Conservation (phyloP, 2,888 invertebrate genomes). For the Meta bourneti region DNA sequence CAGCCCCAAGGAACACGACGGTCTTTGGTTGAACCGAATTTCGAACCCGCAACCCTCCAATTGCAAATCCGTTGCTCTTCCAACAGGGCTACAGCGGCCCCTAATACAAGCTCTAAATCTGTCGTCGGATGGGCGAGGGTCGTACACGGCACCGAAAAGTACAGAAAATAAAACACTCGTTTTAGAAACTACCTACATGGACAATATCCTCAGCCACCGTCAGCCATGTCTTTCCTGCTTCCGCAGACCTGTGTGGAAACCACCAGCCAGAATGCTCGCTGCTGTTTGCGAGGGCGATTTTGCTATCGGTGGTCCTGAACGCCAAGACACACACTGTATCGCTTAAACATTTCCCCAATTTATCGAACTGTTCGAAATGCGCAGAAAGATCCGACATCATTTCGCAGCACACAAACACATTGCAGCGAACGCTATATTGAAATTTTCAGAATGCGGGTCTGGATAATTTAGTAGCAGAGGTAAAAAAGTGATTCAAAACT, state of each 20-base stretch:
- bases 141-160: not conserved
- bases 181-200: not conserved
- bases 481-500: conserved; percentile 20
- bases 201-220: conserved; percentile 50
- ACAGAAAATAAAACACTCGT: not conserved
- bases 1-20: too few relatives aligned
- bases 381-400: conserved; percentile 40
- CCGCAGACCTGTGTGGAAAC: conserved; percentile 41
- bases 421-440: not conserved
- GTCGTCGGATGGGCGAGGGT: not conserved
- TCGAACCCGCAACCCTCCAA: not conserved
- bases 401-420: not conserved
- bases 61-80: too few relatives aligned
- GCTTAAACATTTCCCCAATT: conserved; percentile 27
- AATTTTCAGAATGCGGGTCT: not conserved
- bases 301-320: conserved; percentile 32
- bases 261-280: conserved; percentile 59
- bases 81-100: not conserved
- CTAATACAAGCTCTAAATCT: not conserved
- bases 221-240: conserved; percentile 44
- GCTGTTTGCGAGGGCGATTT: conserved; percentile 58
- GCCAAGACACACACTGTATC: conserved; percentile 52
- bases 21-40: not conserved
- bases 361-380: conserved; percentile 43
- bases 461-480: not conserved